A percentile compares a stretch with the other conserved stretches of the same genome.
Conservation (phyloP, 2,888 invertebrate species). For the Oscheius sp. region DNA sequence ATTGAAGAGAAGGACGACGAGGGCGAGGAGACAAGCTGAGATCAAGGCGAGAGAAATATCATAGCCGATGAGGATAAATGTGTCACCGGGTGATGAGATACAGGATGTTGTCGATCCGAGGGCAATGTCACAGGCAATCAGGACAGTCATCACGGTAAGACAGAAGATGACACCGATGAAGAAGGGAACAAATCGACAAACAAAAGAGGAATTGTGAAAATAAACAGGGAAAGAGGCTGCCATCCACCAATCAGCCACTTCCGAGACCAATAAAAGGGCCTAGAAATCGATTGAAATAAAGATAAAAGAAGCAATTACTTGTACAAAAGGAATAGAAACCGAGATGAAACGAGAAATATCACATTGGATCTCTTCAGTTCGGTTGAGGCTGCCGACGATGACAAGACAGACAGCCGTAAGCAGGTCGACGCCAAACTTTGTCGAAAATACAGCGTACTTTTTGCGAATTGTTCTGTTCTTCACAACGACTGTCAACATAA, state of each 20-base stretch:
- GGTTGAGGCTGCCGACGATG: conserved; percentile 42
- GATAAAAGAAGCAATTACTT: conserved; percentile 36
- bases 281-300: conserved; percentile 22
- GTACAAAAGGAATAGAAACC: conserved; percentile 50
- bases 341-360: conserved; percentile 49
- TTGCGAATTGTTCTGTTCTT: conserved; percentile 41
- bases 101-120: conserved; percentile 37
- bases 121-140: conserved; percentile 45
- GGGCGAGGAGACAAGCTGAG: conserved; percentile 45
- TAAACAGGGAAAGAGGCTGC: conserved; percentile 58
- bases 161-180: conserved; percentile 51
- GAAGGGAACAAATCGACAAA: conserved; percentile 52
- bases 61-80: conserved; percentile 49
- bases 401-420: conserved; percentile 46
- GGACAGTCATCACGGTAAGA: conserved; percentile 44
- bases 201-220: conserved; percentile 50
- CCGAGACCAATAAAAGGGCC: conserved; percentile 53
- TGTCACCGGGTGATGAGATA: conserved; percentile 44
- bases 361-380: conserved; percentile 45
- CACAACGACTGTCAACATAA: conserved; percentile 42
- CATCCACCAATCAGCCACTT: conserved; percentile 56
- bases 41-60: conserved; percentile 50
- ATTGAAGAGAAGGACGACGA: conserved; percentile 45
- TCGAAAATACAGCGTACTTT: conserved; percentile 53
- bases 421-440: conserved; percentile 55